A percentile compares a stretch with the other conserved stretches of the same genome.
Conservation (phyloP, 2,888 invertebrate genomes). For the Nemapogon koenigi region DNA sequence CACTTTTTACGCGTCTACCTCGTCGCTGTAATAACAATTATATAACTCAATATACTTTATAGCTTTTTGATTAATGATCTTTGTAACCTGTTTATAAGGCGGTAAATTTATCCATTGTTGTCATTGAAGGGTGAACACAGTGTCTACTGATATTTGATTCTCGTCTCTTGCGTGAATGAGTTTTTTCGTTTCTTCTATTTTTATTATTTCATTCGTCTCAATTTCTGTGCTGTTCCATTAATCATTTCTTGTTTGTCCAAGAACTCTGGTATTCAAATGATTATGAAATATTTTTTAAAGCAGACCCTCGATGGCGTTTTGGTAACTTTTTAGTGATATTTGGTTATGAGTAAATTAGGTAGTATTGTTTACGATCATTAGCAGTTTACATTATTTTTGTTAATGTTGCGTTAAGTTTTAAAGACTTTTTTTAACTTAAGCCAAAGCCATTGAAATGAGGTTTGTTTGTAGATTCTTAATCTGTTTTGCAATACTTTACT, state of each 20-base stretch:
- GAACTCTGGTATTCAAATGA: constrained; percentile 27
- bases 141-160: constrained; percentile 30
- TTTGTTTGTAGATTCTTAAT: no score
- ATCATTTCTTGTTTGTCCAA: constrained; percentile 47
- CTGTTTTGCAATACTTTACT: no score
- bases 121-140: constrained; percentile 27
- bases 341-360: no score
- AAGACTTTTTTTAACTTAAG: no score
- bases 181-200: constrained; percentile 21
- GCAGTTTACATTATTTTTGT: no score
- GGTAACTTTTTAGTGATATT: not conserved
- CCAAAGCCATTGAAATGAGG: no score
- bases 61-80: constrained; percentile 34
- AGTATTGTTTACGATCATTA: no score
- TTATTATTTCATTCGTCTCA: constrained; percentile 24
- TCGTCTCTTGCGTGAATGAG: constrained; percentile 25
- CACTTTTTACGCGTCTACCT: no score
- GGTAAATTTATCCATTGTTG: constrained; percentile 52
- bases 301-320: constrained; percentile 2
- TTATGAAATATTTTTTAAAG: constrained; percentile 24
- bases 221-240: constrained; percentile 29
- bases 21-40: not conserved
- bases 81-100: constrained; percentile 34
- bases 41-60: constrained; percentile 1
- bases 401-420: no score